These are phyloP conservation scores for Pseudachorutes palmiensis DNA, from an alignment of 1,140 invertebrate species.

Conservation along the genomic window DNA sequence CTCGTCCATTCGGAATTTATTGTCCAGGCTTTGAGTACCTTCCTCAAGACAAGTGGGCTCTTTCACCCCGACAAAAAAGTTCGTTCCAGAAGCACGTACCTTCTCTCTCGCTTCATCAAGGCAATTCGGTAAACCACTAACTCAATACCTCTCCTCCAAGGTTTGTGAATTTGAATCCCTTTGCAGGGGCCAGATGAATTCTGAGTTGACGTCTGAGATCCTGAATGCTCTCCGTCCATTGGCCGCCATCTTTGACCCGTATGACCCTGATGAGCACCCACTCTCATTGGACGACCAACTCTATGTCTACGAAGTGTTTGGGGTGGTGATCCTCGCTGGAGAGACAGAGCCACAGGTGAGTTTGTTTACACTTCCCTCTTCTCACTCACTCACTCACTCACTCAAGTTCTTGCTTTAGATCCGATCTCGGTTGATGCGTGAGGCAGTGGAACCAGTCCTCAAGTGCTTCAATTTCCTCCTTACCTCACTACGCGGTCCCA, in stretches of 20 bases:
- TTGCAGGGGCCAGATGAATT: constrained; percentile 45
- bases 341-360: constrained; percentile 44
- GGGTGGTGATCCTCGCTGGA: constrained; percentile 49
- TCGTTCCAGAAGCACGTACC: constrained; percentile 48
- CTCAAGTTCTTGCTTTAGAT: too few relatives aligned
- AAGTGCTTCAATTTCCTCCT: too few relatives aligned
- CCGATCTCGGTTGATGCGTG: too few relatives aligned
- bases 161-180: constrained; percentile 14
- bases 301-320: constrained; percentile 53
- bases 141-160: neutral
- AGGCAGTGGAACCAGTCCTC: too few relatives aligned
- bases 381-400: neutral
- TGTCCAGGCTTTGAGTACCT: constrained; percentile 47
- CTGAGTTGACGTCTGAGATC: constrained; percentile 48
- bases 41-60: constrained; percentile 50
- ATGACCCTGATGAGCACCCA: constrained; percentile 36
- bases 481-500: too few relatives aligned
- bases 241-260: constrained; percentile 44
- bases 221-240: constrained; percentile 48
- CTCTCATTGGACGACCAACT: constrained; percentile 51
- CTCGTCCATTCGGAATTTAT: constrained; percentile 46
- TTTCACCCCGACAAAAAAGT: constrained; percentile 46
- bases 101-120: constrained; percentile 52
- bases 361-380: neutral
- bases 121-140: constrained; percentile 44